Evolutionary conservation across 2,888 invertebrate genomes (phyloP).

Genomic region (Tipula unca): DNA sequence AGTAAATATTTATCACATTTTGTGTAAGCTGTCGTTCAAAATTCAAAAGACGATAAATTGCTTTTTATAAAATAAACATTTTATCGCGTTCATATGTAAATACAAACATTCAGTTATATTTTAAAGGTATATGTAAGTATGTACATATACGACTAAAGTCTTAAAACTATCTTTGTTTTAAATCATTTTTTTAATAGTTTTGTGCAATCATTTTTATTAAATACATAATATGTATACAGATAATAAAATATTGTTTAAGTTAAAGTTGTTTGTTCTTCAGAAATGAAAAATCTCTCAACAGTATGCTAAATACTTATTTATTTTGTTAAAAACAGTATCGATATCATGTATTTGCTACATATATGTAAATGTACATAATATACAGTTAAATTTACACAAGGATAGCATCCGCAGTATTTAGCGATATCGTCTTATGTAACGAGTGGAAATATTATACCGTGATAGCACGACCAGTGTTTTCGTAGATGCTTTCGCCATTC

Average conservation of each 20-base stretch:
- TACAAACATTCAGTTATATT: neutral
- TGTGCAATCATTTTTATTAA: neutral
- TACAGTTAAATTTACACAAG: neutral
- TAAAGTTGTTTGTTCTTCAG: neutral
- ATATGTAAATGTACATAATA: neutral
- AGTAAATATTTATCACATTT: neutral
- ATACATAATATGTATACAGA: neutral
- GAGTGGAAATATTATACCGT: neutral
- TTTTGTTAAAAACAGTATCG: neutral
- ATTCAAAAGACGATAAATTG: neutral
- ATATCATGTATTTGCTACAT: neutral
- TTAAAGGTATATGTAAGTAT: neutral
- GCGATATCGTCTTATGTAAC: too few species aligned
- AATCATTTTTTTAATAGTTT: neutral
- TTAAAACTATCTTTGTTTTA: neutral
- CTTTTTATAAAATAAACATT: neutral
- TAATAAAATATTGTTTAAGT: neutral
- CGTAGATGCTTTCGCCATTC: neutral
- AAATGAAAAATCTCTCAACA: neutral
- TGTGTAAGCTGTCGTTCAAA: neutral
- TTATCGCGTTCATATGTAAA: neutral
- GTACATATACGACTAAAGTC: neutral
- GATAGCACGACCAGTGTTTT: neutral
- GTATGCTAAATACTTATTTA: neutral
- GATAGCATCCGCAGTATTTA: too few species aligned